Percentiles rank a stretch among this genome's conserved stretches.
Conservation (phyloP, 2,113 vertebrate species). For the Prunella himalayana region DNA sequence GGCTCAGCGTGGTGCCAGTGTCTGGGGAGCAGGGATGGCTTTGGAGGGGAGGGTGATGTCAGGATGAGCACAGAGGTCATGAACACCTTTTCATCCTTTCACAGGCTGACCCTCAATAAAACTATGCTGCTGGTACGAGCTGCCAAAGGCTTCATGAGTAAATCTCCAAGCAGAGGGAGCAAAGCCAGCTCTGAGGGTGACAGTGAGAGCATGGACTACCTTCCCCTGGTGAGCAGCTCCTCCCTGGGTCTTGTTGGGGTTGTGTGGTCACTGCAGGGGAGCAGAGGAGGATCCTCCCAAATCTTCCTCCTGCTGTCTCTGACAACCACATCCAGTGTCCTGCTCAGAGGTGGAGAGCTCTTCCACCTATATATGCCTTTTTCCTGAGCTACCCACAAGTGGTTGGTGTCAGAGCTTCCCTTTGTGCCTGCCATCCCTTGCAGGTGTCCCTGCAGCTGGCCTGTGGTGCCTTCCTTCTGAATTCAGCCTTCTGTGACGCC, state of each 20-base stretch:
- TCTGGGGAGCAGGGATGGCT: neutral
- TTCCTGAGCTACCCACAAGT: neutral
- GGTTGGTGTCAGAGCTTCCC: neutral
- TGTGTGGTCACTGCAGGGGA: neutral
- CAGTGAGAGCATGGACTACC: constrained; percentile 85
- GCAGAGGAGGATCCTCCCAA: neutral
- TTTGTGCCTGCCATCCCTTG: neutral
- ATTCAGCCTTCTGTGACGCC: constrained; percentile 79
- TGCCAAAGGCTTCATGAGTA: constrained; percentile 87
- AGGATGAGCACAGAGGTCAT: accelerated
- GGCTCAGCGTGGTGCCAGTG: accelerated
- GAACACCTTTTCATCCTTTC: neutral
- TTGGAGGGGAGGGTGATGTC: neutral
- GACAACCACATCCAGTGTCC: accelerated
- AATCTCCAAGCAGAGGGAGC: constrained; percentile 68
- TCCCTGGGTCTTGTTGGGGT: neutral
- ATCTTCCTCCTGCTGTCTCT: neutral
- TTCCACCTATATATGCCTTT: neutral
- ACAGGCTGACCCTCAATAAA: constrained; percentile 84
- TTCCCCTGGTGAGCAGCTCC: constrained; percentile 82
- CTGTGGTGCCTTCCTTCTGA: constrained; percentile 85
- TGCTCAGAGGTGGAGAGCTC: neutral
- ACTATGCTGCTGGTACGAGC: constrained; percentile 85
- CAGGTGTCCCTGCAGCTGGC: constrained; percentile 91
- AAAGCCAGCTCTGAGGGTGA: constrained; percentile 71